Base-by-base conservation (phyloP, 2,113 vertebrate species). In the Murina feae region DNA sequence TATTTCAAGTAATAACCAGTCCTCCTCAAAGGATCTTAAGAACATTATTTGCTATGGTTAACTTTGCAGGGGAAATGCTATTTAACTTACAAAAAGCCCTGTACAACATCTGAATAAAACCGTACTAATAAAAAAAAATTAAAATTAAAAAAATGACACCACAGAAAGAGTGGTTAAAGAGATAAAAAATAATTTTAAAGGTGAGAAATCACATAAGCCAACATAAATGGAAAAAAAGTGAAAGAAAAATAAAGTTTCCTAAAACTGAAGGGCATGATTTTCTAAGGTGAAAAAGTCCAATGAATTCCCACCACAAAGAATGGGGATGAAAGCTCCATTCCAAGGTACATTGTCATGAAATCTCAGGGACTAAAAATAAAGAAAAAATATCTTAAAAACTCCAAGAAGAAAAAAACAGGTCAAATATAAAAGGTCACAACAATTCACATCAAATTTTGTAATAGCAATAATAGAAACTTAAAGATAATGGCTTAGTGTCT, bases 101-200 rank as follows among this genome's bases (percentile, higher is more conserved):
- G 7, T 89, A 20, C 44, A 35, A 23, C 58, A 95, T 21, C 78
- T 85, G 42, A 78, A 66, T 47, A 84, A 42, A 66, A 49, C 39
- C 35, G 18, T 93, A 37, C 65, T 95, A 91, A 96, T 47, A 85
- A 93, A 88, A 66, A 97, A 94, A 93, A 96, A 86, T 90, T 47
- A 85, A 93, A 96, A 86, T 90, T 47, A 85, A 93, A 88, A 66
- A 97, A 94, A 93, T 23, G 28, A 93, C 2, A 93, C 47, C 72
- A 55, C 0, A 79, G 66, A 83, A 95, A 30, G 32, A 90, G 35
- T 47, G 84, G 74, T 84, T 32, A 89, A 35, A 74, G 35, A 94
- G 78, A 89, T 0, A 68, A 85, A 47, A 18, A 90, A 35, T 53
- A 76, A 87, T 12, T 42, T 58, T 53, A 82, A 92, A 91, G 17